These are phyloP conservation scores for Holothuria glaberrima DNA, from an alignment of 35 echinoderm and acorn worm species.

Conservation along the genomic window DNA sequence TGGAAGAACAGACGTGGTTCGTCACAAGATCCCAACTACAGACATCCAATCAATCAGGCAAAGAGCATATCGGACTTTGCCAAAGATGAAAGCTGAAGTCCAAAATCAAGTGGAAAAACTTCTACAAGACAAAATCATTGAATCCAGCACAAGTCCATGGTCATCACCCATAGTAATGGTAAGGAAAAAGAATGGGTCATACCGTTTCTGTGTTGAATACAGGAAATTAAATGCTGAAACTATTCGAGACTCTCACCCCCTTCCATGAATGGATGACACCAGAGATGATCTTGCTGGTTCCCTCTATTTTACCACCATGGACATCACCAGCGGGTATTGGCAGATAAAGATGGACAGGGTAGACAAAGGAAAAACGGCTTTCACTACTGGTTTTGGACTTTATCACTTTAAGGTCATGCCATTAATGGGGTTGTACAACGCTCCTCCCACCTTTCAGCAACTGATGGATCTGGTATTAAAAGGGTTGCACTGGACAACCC, in stretches of 20 bases:
- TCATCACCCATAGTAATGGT: constrained; percentile 46
- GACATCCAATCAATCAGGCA: not conserved
- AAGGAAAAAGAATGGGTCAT: constrained; percentile 41
- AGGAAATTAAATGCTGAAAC: constrained; percentile 57
- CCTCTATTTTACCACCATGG: constrained; percentile 47
- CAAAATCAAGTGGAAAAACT: constrained; percentile 19
- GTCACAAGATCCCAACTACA: not conserved
- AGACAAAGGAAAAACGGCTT: constrained; percentile 64
- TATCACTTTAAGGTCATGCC: constrained; percentile 65
- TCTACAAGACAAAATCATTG: constrained; percentile 53
- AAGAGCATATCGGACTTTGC: constrained; percentile 38
- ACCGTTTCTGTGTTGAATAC: constrained; percentile 15
- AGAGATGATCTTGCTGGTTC: constrained; percentile 33
- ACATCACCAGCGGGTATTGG: constrained; percentile 59
- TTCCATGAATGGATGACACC: constrained; percentile 53
- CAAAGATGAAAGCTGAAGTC: constrained; percentile 22
- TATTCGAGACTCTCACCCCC: constrained; percentile 37
- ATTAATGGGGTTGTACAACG: constrained; percentile 32
- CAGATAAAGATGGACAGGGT: too few relatives aligned
- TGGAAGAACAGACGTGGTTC: not conserved
- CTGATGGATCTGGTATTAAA: constrained; percentile 57
- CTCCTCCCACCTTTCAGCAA: constrained; percentile 24
- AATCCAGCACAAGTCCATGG: constrained; percentile 37
- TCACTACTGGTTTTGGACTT: too few relatives aligned
- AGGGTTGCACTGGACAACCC: constrained; percentile 32